A percentile compares a stretch with the other conserved stretches of the same genome.
Evolutionary conservation across 2,888 invertebrate genomes (phyloP).

Genomic region (Habroteleia sp.): DNA sequence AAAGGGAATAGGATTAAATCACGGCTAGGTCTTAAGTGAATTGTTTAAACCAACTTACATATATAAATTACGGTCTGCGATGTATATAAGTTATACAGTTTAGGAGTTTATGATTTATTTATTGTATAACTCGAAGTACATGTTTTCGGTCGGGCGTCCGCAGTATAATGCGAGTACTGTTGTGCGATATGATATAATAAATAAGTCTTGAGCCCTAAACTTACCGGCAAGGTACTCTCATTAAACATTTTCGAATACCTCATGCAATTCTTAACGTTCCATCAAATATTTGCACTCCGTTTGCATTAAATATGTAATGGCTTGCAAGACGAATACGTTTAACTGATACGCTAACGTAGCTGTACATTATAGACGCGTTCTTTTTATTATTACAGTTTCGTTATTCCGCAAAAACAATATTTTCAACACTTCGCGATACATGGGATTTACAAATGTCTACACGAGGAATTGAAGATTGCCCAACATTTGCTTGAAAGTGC

Average conservation of each 20-base stretch:
- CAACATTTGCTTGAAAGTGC: too few species aligned
- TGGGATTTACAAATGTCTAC: too few species aligned
- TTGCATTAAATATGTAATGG: constrained; percentile 7
- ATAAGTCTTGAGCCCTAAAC: constrained; percentile 50
- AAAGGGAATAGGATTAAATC: constrained; percentile 17
- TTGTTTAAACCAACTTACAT: constrained; percentile 26
- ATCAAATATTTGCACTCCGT: constrained; percentile 19
- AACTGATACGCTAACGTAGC: constrained; percentile 12
- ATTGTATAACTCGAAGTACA: constrained; percentile 33
- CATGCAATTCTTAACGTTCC: constrained; percentile 34
- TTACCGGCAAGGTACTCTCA: constrained; percentile 38
- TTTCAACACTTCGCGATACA: constrained; percentile 9
- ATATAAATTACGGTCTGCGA: constrained; percentile 27
- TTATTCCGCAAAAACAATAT: not conserved
- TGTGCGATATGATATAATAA: constrained; percentile 48
- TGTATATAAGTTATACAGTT: constrained; percentile 45
- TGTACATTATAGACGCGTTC: constrained; percentile 8
- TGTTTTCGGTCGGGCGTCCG: constrained; percentile 31
- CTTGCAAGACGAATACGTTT: constrained; percentile 4
- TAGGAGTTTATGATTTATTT: constrained; percentile 56
- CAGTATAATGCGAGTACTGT: constrained; percentile 49
- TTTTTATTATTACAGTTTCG: constrained; percentile 7
- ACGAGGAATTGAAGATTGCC: too few species aligned
- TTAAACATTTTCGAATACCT: constrained; percentile 37
- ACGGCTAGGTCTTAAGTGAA: constrained; percentile 15